Conservation (phyloP, 2,888 invertebrate genomes). For the Synanthedon tipuliformis region DNA sequence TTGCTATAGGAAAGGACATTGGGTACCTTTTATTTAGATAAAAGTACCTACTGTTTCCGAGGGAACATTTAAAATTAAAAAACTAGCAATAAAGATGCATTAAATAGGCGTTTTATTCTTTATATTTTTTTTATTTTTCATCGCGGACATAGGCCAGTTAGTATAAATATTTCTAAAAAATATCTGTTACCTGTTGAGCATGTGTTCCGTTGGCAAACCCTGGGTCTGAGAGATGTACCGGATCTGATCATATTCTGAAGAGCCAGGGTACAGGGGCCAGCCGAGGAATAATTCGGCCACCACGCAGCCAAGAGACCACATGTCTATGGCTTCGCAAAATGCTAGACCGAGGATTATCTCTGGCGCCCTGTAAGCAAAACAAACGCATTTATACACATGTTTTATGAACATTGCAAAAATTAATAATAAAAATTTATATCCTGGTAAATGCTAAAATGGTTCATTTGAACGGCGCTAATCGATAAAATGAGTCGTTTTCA, state of each 20-base stretch:
- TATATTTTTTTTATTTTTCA: not conserved
- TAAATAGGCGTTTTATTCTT: too few relatives aligned
- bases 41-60: too few relatives aligned
- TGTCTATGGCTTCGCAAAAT: conserved; percentile 99
- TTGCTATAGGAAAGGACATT: too few relatives aligned
- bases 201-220: conserved; percentile 96
- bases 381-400: too few relatives aligned
- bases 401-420: too few relatives aligned
- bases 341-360: conserved; percentile 97
- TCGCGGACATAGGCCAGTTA: not conserved
- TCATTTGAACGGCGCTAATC: too few relatives aligned
- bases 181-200: conserved; percentile 87
- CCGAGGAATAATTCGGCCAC: conserved; percentile 99
- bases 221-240: conserved; percentile 97
- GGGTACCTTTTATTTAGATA: too few relatives aligned
- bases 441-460: too few relatives aligned
- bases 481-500: too few relatives aligned
- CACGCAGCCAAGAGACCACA: conserved; percentile 99
- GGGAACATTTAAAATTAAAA: too few relatives aligned
- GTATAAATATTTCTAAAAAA: not conserved
- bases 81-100: too few relatives aligned
- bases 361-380: conserved; percentile 76
- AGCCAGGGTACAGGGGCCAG: conserved; percentile 99
- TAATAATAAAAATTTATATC: too few relatives aligned
- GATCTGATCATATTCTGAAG: conserved; percentile 99